These are phyloP conservation scores for Megaceryle torquata DNA, from an alignment of 2,113 vertebrate genomes.

Conservation along the genomic window DNA sequence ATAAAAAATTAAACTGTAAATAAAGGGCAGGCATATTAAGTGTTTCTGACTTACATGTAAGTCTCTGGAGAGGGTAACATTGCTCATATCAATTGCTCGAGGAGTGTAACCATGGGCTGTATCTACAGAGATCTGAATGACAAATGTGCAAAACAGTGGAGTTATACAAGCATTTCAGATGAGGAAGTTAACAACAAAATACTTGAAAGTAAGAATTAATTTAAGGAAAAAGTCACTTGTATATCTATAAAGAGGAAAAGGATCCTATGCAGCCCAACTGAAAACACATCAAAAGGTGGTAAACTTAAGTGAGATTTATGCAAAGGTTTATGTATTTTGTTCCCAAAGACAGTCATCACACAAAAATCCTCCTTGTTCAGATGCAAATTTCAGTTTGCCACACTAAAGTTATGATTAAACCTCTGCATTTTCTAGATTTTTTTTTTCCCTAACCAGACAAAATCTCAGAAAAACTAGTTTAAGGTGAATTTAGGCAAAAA, in stretches of 20 bases:
- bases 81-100: constrained; percentile 95
- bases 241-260: not conserved
- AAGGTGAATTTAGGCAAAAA: not conserved
- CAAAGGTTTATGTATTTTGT: not conserved
- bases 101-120: constrained; percentile 87
- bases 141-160: not conserved
- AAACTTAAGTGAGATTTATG: not conserved
- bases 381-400: not conserved
- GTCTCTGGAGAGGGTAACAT: constrained; percentile 92
- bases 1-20: not conserved
- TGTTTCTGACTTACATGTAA: constrained; percentile 82
- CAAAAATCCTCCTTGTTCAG: not conserved
- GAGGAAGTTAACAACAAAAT: not conserved
- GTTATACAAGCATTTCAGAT: not conserved
- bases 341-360: not conserved
- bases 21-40: not conserved
- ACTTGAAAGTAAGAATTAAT: not conserved
- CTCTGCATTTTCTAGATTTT: not conserved
- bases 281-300: not conserved
- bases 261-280: not conserved
- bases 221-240: not conserved
- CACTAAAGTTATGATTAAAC: not conserved
- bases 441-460: not conserved
- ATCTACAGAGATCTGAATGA: constrained; percentile 85
- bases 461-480: not conserved